A percentile compares a stretch with the other conserved stretches of the same genome.
phyloP scores from a whole-genome alignment of 2,113 vertebrate genomes.

The Brachypodius melanocephalos region DNA sequence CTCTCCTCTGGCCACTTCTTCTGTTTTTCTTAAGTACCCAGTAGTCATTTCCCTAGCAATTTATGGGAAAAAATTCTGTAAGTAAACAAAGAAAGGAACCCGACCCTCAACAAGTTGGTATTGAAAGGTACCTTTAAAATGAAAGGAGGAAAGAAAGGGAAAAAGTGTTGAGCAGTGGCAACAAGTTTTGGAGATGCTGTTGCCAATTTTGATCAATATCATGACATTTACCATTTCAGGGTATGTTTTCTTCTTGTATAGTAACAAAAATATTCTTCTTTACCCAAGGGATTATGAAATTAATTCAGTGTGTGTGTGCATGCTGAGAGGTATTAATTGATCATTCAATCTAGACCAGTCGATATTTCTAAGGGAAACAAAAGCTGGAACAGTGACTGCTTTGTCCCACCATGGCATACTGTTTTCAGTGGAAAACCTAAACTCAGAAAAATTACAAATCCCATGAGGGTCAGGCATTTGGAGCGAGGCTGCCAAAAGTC shows the following conservation, averaged over 20 bases:
- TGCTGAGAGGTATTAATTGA: neutral
- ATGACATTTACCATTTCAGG: neutral
- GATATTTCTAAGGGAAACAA: neutral
- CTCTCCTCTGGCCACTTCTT: neutral
- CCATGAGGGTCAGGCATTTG: neutral
- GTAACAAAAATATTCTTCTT: neutral
- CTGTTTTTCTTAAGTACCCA: neutral
- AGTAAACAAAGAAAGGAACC: neutral
- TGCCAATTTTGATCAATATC: neutral
- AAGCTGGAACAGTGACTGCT: neutral
- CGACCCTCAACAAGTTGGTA: neutral
- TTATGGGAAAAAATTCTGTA: neutral
- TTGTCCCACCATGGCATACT: neutral
- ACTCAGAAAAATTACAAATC: neutral
- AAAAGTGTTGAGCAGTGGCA: fast-evolving
- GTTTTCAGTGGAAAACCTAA: neutral
- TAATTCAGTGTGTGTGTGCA: neutral
- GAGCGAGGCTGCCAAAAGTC: neutral
- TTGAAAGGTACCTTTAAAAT: neutral
- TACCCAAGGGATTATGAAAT: neutral
- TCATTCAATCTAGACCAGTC: neutral
- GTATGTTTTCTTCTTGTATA: neutral
- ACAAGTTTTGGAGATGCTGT: neutral
- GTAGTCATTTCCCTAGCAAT: neutral
- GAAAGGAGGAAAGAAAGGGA: neutral